These are phyloP conservation scores for Yponomeuta evonymella DNA, from an alignment of 2,888 invertebrate genomes.

Conservation along the genomic window DNA sequence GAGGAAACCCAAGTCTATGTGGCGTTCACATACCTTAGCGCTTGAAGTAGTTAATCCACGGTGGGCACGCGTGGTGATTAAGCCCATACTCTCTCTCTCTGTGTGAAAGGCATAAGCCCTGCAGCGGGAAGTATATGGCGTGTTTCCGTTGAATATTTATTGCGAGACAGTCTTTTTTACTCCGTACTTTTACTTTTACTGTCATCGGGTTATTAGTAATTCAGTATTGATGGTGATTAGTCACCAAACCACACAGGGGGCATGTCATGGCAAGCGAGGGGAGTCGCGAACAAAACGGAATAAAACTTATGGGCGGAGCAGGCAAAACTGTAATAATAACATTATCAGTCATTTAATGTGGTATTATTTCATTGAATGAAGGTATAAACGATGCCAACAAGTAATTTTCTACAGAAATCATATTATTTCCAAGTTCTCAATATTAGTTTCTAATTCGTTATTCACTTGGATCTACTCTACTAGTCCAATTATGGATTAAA, in stretches of 20 bases:
- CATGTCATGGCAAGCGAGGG: conserved; percentile 38
- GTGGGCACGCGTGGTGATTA: no score
- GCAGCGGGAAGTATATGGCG: no score
- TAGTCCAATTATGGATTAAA: neutral
- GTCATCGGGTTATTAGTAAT: neutral
- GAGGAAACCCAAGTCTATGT: no score
- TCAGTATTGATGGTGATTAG: conserved; percentile 11
- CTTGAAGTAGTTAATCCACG: no score
- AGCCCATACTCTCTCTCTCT: no score
- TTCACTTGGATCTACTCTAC: neutral
- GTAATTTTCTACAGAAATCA: neutral
- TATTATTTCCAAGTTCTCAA: conserved; percentile 3
- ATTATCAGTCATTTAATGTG: conserved; percentile 34
- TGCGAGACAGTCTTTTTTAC: no score
- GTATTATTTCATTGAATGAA: conserved; percentile 2
- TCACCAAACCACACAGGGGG: conserved; percentile 30
- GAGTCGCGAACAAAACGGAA: conserved; percentile 44
- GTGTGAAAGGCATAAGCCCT: no score
- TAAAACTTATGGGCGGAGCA: conserved; percentile 66
- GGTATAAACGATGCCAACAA: neutral
- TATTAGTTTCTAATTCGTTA: neutral
- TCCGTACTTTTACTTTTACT: neutral
- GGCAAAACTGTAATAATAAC: conserved; percentile 54
- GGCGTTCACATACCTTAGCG: no score
- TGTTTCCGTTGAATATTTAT: no score